Percentiles rank a stretch among this genome's conserved stretches.
Evolutionary conservation across 2,113 vertebrate genomes (phyloP).

Genomic region (Megalops atlanticus): DNA sequence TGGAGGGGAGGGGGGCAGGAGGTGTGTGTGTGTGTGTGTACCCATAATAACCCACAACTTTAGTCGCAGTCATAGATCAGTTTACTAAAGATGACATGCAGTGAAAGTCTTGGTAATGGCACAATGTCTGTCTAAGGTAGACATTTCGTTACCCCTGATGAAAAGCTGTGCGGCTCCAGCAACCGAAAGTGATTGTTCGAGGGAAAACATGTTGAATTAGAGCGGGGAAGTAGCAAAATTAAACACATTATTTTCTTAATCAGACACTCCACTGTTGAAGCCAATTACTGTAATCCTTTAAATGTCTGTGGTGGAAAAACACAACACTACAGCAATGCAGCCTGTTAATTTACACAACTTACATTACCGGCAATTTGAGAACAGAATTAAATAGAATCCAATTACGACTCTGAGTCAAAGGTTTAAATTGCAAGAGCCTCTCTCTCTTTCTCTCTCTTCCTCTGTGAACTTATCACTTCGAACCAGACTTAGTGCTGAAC

Average conservation of each 20-base stretch:
- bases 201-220: background rate
- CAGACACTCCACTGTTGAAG: background rate
- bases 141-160: background rate
- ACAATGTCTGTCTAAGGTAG: background rate
- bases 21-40: no score
- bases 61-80: background rate
- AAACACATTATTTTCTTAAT: background rate
- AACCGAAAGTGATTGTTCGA: background rate
- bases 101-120: background rate
- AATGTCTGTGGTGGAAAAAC: background rate
- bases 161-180: background rate
- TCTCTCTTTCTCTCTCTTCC: background rate
- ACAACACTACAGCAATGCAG: background rate
- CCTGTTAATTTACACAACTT: slow-evolving; percentile 9
- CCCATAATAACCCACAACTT: background rate
- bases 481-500: slow-evolving; percentile 10
- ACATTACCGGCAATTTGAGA: background rate
- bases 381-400: background rate
- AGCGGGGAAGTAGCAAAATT: background rate
- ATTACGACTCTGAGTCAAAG: background rate
- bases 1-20: no score
- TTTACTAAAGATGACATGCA: background rate
- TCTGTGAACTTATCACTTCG: background rate
- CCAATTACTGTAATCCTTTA: background rate
- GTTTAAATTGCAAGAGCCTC: background rate